Base-by-base conservation (phyloP, 2,888 invertebrate species). In the Mycalesis mineus region DNA sequence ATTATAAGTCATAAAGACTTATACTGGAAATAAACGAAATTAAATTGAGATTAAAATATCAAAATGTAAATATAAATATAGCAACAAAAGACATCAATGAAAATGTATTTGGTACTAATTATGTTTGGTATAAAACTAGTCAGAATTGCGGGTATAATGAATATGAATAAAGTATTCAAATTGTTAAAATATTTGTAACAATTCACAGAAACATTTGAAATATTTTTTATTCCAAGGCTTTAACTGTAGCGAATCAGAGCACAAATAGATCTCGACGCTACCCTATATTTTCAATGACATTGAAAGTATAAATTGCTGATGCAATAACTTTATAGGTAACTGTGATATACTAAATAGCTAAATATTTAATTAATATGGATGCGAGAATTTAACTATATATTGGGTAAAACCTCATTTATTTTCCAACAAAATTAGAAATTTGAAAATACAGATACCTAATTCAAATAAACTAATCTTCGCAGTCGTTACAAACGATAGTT, bases 181-280 rank as follows among this genome's bases (percentile, higher is more conserved):
- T 22, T 22, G 22, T 22, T 4, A 5, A 4, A 22, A 22, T 22
- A 22, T 4, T 22, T 22, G 22, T 22, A 36, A 36, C 4, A 36
- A 11, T 36, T 33, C 37, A 17, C 45, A 1, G 7, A 36, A 36
- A 36, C 47, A 14, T 29, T 17, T 28, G 37, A 37, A 45, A 51
- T 15, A 45, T 29, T 60, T 53, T 60, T 44, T 58, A 48, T 33
- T 61, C 15, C 68, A 72, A 73, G 74, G 75, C 74, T 74, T 72
- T 72, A 70, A 72, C 57, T 67, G 70, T 71, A 70, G 75, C 72
- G 73, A 82, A 84, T 83, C 77, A 81, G 81, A 78, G 78, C 82
- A 82, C 77, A 78, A 78, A 77, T 69, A 64, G 62, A 70, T 54
- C 53, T 60, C 58, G 56, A 53, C 60, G 59, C 57, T 42, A 54